phyloP scores from a whole-genome alignment of 2,888 invertebrate genomes.

The Drosophila testacea region DNA sequence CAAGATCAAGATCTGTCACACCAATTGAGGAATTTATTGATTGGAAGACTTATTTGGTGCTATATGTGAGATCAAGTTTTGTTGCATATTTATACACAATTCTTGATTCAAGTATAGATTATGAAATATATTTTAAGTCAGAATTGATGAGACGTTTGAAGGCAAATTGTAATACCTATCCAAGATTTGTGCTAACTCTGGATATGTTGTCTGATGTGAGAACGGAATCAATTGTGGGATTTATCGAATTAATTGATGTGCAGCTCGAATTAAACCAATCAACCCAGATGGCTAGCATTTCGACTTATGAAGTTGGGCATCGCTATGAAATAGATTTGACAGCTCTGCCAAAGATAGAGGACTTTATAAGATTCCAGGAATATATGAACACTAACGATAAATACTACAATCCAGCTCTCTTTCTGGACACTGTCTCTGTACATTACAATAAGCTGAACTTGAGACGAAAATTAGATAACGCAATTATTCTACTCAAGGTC shows the following conservation, averaged over 20 bases:
- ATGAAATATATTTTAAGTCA: not conserved
- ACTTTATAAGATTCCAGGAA: not conserved
- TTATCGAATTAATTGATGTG: not conserved
- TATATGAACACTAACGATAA: not conserved
- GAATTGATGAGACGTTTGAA: conserved; percentile 1
- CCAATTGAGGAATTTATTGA: too few species aligned
- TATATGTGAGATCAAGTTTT: too few species aligned
- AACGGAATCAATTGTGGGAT: not conserved
- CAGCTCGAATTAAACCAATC: not conserved
- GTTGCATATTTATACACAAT: not conserved
- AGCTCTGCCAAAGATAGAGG: not conserved
- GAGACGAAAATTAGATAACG: not conserved
- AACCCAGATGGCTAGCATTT: not conserved
- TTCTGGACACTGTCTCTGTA: not conserved
- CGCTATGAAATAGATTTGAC: conserved; percentile 5
- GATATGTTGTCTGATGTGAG: too few species aligned
- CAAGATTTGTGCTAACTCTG: not conserved
- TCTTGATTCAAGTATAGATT: not conserved
- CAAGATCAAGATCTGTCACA: too few species aligned
- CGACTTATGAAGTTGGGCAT: not conserved
- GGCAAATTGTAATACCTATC: not conserved
- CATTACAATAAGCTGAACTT: not conserved
- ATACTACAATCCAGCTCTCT: not conserved
- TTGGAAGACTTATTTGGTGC: too few species aligned
- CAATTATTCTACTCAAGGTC: too few species aligned